Conservation (phyloP, 2,888 invertebrate genomes). For the Congeria kusceri region DNA sequence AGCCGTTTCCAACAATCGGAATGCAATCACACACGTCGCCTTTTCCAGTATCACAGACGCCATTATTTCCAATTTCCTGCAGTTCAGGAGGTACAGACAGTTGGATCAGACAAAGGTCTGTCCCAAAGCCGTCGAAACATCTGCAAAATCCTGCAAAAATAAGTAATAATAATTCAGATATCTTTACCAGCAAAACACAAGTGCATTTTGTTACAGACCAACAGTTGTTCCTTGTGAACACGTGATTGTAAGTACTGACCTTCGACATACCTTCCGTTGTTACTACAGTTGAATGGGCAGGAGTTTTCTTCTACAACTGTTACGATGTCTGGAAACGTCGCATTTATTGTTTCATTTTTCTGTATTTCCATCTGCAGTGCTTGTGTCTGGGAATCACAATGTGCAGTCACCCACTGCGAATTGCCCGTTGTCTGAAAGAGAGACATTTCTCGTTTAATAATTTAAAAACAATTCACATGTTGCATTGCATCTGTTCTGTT, state of each 20-base stretch:
- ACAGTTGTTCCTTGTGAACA: too few relatives aligned
- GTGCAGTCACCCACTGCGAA: constrained; percentile 16
- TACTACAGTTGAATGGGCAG: constrained; percentile 38
- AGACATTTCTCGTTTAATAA: too few relatives aligned
- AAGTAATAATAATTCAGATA: too few relatives aligned
- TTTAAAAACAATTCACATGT: too few relatives aligned
- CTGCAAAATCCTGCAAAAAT: constrained; percentile 9
- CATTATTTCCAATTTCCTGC: constrained; percentile 17
- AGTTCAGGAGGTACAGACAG: constrained; percentile 10
- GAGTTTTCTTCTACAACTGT: neutral
- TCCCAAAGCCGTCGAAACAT: constrained; percentile 20
- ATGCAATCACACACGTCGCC: constrained; percentile 25
- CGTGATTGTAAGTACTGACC: too few relatives aligned
- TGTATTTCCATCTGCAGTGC: neutral
- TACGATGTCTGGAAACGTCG: constrained; percentile 11
- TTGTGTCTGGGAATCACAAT: constrained; percentile 33
- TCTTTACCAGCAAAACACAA: too few relatives aligned
- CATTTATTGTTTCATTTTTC: constrained; percentile 23
- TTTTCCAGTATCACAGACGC: constrained; percentile 22
- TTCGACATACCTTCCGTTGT: constrained; percentile 19
- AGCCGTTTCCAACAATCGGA: constrained; percentile 29
- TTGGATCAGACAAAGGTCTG: constrained; percentile 23
- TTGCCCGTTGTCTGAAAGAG: too few relatives aligned
- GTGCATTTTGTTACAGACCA: too few relatives aligned
- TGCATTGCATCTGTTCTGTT: too few relatives aligned